Evolutionary conservation across 2,113 vertebrate species (phyloP).

Genomic region (Heterocephalus glaber): DNA sequence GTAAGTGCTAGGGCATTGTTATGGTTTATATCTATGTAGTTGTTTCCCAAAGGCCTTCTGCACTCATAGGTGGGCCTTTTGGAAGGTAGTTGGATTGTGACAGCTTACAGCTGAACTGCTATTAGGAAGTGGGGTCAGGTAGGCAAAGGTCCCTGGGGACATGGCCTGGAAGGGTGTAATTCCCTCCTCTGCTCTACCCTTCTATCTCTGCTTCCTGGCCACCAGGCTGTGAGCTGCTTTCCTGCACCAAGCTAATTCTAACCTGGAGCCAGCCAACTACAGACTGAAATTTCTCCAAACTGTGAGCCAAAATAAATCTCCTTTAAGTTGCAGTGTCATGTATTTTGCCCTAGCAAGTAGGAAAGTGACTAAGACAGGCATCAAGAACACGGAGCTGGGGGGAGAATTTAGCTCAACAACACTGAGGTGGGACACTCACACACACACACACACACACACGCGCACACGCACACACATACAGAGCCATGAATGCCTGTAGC

Average conservation of each 20-base stretch:
- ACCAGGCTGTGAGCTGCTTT: not conserved
- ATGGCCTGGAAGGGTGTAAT: rapidly evolving
- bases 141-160: too few species aligned
- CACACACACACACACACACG: too few species aligned
- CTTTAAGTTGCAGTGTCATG: not conserved
- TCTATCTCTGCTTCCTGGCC: not conserved
- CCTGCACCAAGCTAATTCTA: not conserved
- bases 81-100: not conserved
- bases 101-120: not conserved
- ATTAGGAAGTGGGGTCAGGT: not conserved
- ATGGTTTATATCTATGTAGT: not conserved
- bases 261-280: not conserved
- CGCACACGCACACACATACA: too few species aligned
- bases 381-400: too few species aligned
- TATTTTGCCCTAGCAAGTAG: not conserved
- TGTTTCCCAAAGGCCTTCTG: not conserved
- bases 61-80: not conserved
- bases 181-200: not conserved
- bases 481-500: not conserved
- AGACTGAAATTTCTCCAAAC: not conserved
- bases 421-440: too few species aligned
- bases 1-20: not conserved
- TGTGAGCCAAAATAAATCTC: not conserved
- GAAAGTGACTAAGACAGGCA: not conserved
- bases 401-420: too few species aligned